These are phyloP conservation scores for Hydrophis major DNA, from an alignment of 2,797 vertebrate species.

Conservation along the genomic window DNA sequence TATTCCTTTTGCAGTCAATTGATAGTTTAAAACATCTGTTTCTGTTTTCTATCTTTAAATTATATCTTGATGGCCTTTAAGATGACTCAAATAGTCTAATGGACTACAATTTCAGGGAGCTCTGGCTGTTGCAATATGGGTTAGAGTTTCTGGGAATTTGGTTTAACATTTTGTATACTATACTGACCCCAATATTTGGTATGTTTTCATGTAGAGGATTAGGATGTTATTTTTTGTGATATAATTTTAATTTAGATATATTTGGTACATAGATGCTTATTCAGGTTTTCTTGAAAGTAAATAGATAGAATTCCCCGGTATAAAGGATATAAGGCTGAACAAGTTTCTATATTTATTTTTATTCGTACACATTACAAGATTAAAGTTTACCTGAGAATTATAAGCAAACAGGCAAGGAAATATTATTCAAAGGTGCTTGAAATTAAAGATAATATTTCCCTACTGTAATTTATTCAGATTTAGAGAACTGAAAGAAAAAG, in stretches of 20 bases:
- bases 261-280: neutral
- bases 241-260: neutral
- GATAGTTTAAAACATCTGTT: neutral
- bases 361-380: neutral
- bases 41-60: neutral
- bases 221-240: neutral
- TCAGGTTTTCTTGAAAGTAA: neutral
- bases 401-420: neutral
- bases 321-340: neutral
- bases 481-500: neutral
- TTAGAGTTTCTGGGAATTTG: neutral
- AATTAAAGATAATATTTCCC: neutral
- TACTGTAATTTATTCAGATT: neutral
- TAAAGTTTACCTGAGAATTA: neutral
- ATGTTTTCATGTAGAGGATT: neutral
- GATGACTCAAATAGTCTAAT: neutral
- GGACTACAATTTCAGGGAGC: neutral
- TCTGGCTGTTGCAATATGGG: neutral
- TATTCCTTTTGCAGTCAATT: neutral
- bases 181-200: neutral
- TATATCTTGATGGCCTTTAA: neutral
- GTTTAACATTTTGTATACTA: neutral
- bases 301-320: neutral
- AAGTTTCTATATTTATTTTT: neutral
- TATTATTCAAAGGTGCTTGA: neutral